phyloP scores from a whole-genome alignment of 2,113 vertebrate genomes.

The Monarcha castaneiventris region DNA sequence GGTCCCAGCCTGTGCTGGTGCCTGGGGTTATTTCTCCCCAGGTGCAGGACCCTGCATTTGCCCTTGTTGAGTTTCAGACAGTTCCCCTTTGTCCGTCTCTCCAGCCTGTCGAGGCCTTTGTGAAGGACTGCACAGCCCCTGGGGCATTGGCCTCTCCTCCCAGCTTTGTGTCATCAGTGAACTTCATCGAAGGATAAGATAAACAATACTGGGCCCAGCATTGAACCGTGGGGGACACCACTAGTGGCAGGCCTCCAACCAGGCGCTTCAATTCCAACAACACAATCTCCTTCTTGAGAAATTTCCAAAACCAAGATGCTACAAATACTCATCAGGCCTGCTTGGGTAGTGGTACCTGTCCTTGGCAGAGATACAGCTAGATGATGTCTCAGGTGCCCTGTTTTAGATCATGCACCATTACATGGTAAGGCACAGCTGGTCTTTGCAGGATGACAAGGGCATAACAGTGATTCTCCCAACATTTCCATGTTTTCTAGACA shows the following conservation, averaged over 20 bases:
- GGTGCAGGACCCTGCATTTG: neutral
- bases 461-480: neutral
- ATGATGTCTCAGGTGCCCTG: neutral
- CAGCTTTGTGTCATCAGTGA: neutral
- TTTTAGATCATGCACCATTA: neutral
- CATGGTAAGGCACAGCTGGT: neutral
- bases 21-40: neutral
- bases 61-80: neutral
- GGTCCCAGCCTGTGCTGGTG: neutral
- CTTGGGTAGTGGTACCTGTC: neutral
- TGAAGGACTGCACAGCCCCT: neutral
- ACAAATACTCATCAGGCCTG: neutral
- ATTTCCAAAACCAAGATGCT: neutral
- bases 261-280: neutral
- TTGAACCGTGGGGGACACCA: neutral
- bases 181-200: neutral
- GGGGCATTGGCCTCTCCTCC: rapidly evolving
- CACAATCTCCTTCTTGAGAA: neutral
- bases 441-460: neutral
- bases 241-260: neutral
- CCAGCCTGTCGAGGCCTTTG: rapidly evolving
- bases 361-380: neutral
- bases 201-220: neutral
- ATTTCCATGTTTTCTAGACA: neutral
- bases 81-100: neutral